Conservation (phyloP, 2,888 invertebrate genomes). For the Lumbricus terrestris region DNA sequence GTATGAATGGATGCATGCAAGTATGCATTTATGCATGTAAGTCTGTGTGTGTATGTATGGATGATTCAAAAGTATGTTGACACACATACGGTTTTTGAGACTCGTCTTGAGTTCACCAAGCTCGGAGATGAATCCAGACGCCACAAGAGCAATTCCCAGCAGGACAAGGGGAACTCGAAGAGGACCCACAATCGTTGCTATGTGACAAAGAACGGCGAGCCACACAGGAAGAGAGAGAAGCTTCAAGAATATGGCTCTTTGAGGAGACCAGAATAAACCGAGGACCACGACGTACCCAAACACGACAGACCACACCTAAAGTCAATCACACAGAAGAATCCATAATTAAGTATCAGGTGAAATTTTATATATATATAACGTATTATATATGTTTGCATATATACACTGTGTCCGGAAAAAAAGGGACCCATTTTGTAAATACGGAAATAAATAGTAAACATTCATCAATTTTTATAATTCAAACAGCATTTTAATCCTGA, state of each 20-base stretch:
- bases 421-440: no score
- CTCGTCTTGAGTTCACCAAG: slow-evolving; percentile 26
- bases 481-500: no score
- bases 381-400: no score
- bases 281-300: slow-evolving; percentile 72
- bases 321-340: not conserved
- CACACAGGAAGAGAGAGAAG: slow-evolving; percentile 70
- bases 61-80: not conserved
- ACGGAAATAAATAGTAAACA: no score
- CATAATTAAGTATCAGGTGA: not conserved
- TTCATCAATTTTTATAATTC: no score
- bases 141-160: slow-evolving; percentile 69
- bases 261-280: slow-evolving; percentile 74
- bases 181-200: slow-evolving; percentile 74
- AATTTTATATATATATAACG: no score
- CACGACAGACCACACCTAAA: slow-evolving; percentile 37
- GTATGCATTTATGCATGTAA: no score
- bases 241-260: slow-evolving; percentile 66
- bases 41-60: no score
- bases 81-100: not conserved
- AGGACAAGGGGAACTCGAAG: slow-evolving; percentile 66
- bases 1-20: no score
- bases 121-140: slow-evolving; percentile 63
- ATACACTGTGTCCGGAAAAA: no score
- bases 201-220: slow-evolving; percentile 74